phyloP scores from a whole-genome alignment of 2,888 invertebrate genomes.

The Ctena decussata region DNA sequence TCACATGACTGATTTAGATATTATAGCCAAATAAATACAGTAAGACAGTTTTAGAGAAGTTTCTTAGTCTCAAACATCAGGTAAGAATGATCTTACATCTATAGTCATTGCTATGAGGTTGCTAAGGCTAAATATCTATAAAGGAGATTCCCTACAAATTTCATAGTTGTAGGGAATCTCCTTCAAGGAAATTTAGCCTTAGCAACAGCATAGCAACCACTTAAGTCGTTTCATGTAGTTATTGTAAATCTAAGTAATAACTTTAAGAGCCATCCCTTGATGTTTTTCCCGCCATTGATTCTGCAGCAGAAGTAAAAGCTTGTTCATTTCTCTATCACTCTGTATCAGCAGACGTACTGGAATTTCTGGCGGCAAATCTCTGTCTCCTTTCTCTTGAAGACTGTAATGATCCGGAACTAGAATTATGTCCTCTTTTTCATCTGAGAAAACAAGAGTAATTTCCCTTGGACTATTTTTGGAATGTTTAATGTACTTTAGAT shows the following conservation, averaged over 20 bases:
- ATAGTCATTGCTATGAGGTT: too few species aligned
- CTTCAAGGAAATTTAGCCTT: too few species aligned
- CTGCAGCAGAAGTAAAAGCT: slow-evolving; percentile 79
- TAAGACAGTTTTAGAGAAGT: too few species aligned
- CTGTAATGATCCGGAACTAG: slow-evolving; percentile 84
- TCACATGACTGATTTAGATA: too few species aligned
- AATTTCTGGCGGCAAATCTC: slow-evolving; percentile 77
- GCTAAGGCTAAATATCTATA: too few species aligned
- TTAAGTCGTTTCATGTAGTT: too few species aligned
- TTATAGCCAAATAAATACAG: too few species aligned
- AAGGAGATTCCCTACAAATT: too few species aligned
- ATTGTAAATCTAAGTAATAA: background rate
- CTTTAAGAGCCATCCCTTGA: slow-evolving; percentile 20
- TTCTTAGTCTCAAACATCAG: too few species aligned
- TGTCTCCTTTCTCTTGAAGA: slow-evolving; percentile 59
- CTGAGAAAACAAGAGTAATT: slow-evolving; percentile 81
- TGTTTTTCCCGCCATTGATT: slow-evolving; percentile 82
- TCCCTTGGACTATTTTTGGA: slow-evolving; percentile 71
- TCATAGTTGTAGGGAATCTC: too few species aligned
- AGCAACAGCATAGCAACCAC: too few species aligned
- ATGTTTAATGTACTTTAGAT: slow-evolving; percentile 77
- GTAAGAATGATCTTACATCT: too few species aligned
- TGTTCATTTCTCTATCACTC: slow-evolving; percentile 78
- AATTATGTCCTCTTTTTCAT: slow-evolving; percentile 83
- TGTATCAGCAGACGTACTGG: slow-evolving; percentile 78